Evolutionary conservation across 1,140 invertebrate genomes (phyloP), one percentile per base, ranked within the genome.

Genomic region (Cecropterus lyciades): DNA sequence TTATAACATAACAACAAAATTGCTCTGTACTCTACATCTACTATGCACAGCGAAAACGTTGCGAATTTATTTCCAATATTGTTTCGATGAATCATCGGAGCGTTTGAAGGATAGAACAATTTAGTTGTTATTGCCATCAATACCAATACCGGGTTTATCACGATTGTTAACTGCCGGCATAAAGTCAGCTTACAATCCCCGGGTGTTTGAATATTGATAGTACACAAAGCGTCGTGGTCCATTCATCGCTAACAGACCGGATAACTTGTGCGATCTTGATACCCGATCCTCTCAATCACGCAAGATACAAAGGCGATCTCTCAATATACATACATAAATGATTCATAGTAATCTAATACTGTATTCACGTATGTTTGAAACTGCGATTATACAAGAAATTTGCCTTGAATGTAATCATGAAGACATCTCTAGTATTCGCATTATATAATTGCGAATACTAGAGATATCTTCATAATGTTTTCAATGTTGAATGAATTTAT

Each of bases 181-280:
- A 43, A 43, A 43, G 40, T 11, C 24, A 49, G 48, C 48, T 17
- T 24, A 49, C 9, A 48, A 46, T 17, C 13, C 48, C 17, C n/a
- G 24, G 27, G 24, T 17, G 49, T 51, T 51, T 27, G 8, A 52
- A 52, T 52, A 52, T 52, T 52, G 49, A 52, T 30, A 52, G 13
- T 9, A 27, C 49, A 33, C 49, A 52, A 52, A 33, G 49, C 49
- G 13, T 0, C 24, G 13, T 8, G 27, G 13, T 16, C 27, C 30
- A 52, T 52, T 52, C 49, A 52, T 27, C 27, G 49, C 13, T 27
- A 52, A 30, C 9, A 13, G 49, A 20, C 49, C 27, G 49, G 24
- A 33, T 52, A 16, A 52, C 49, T 52, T 15, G 49, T 24, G 14
- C 49, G 30, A 52, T 53, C 51, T 37, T 11, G 13, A 53, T 53